phyloP scores from a whole-genome alignment of 2,113 vertebrate genomes.

The Microcebus griseorufus region DNA sequence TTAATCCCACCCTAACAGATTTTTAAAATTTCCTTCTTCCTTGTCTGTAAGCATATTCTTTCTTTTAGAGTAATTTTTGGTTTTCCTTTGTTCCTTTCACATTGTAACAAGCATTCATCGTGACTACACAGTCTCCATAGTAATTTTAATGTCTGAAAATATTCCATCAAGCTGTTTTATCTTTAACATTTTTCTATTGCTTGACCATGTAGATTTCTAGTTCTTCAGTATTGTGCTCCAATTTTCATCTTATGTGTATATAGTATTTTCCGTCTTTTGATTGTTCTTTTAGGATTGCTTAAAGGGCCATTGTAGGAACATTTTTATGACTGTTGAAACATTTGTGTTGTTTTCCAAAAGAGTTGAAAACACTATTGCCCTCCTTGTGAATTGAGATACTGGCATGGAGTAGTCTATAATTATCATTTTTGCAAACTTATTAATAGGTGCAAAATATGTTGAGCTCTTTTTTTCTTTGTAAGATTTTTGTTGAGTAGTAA shows the following conservation, averaged over 20 bases:
- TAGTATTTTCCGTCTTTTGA: neutral
- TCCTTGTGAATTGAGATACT: neutral
- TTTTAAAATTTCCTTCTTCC: neutral
- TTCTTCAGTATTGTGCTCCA: neutral
- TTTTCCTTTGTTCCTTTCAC: neutral
- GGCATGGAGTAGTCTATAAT: neutral
- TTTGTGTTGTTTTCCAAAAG: neutral
- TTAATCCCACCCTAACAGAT: neutral
- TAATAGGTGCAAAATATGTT: neutral
- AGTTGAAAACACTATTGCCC: neutral
- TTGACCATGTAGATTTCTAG: neutral
- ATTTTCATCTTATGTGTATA: neutral
- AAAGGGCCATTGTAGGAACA: neutral
- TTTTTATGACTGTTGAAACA: constrained; percentile 43
- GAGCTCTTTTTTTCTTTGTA: neutral
- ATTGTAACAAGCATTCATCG: neutral
- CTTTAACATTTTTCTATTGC: neutral
- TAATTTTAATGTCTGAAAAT: constrained; percentile 22
- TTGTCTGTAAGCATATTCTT: neutral
- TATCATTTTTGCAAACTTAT: constrained; percentile 18
- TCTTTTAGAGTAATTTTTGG: neutral
- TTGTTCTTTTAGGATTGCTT: neutral
- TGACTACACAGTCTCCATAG: neutral
- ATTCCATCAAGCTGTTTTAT: neutral
- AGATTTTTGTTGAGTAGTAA: constrained; percentile 15